A percentile compares a stretch with the other conserved stretches of the same genome.
phyloP scores from a whole-genome alignment of 2,113 vertebrate genomes.

The Morone chrysops region DNA sequence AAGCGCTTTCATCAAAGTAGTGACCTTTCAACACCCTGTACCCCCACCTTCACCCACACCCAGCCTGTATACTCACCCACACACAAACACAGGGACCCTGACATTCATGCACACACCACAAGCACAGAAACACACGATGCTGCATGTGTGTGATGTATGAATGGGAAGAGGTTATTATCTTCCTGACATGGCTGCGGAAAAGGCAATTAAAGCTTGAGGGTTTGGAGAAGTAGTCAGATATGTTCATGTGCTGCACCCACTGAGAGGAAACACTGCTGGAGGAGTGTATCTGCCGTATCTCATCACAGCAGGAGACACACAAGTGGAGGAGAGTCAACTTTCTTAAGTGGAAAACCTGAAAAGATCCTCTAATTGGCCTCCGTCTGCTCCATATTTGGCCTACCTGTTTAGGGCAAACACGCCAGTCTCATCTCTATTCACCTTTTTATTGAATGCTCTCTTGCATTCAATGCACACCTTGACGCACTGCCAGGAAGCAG shows the following conservation, averaged over 20 bases:
- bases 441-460: slow-evolving; percentile 1
- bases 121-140: not conserved
- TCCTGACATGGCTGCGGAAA: slow-evolving; percentile 3
- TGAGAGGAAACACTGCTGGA: slow-evolving; percentile 3
- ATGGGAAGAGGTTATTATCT: slow-evolving; percentile 12
- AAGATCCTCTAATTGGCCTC: slow-evolving; percentile 39
- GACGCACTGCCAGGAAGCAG: slow-evolving; percentile 13
- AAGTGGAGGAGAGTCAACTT: slow-evolving; percentile 12
- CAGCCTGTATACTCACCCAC: not conserved
- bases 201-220: slow-evolving; percentile 42
- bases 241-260: slow-evolving; percentile 6
- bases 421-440: not conserved
- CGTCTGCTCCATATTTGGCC: slow-evolving; percentile 1
- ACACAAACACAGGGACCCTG: not conserved
- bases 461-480: slow-evolving; percentile 14
- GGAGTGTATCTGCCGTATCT: slow-evolving; percentile 23
- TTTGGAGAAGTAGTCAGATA: not conserved
- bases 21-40: slow-evolving; percentile 55
- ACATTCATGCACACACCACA: not conserved
- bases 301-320: slow-evolving; percentile 42
- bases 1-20: slow-evolving; percentile 49
- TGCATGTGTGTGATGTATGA: not conserved
- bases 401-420: slow-evolving; percentile 33
- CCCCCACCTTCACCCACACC: slow-evolving; percentile 9
- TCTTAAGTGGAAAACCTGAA: slow-evolving; percentile 12